Evolutionary conservation across 2,113 vertebrate species (phyloP), one percentile per base, ranked within the genome.

Genomic region (Callaeas wilsoni): DNA sequence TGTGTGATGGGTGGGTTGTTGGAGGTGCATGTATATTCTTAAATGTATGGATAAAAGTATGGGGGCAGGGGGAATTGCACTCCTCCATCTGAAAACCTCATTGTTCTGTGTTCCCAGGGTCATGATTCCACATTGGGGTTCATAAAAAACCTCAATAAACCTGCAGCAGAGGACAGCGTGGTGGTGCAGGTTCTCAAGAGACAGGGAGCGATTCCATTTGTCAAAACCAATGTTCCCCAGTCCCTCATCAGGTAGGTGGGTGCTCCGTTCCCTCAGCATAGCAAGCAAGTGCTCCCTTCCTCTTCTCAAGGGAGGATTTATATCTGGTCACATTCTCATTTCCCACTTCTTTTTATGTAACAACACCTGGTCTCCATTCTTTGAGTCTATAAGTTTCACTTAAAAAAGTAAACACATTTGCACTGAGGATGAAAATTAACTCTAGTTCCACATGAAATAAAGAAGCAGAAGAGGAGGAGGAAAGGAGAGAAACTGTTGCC

Each of bases 191-290:
- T 99, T 77, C 97, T 99, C 90, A 99, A 98, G 98, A 98, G 96
- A 88, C 99, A 99, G 95, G 99, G 99, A 6, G 99, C 99, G 1
- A 97, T 99, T 95, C 99, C 99, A 1, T 99, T 99, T 63, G 98
- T 99, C 91, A 99, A 99, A 96, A 99, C 99, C 94, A 99, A 99
- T 20, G 17, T 99, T 46, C 98, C 99, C 11, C 99, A 99, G 96
- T 98, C 98, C 76, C 97, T 99, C 63, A 60, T 99, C 50, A 99
- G 89, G 99, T 99, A 97, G 96, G 88, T 76, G 50, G 15, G 42
- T 2, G 2, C 35, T 57, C 46, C 9, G 0, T 85, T 65, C 81
- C 71, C 55, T 64, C 1, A 1, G 27, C 0, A 0, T 1, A 11
- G 60, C 6, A 2, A 25, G 26, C n/a, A n/a, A 67, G 19, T 74